phyloP scores from a whole-genome alignment of 2,113 vertebrate genomes.

The Terrapene triunguis region DNA sequence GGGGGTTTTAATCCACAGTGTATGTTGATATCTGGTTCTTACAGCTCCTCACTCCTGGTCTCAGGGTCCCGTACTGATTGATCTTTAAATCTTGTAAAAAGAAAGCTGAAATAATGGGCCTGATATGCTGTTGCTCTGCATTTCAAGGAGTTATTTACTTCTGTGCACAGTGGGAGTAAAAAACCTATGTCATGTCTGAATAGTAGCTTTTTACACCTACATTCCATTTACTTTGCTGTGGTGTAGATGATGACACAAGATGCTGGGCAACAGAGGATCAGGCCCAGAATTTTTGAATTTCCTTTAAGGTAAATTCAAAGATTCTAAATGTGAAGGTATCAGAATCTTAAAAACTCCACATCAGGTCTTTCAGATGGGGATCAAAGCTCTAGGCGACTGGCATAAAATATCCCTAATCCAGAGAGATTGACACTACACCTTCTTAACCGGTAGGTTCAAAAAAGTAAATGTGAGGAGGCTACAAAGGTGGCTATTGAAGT shows the following conservation, averaged over 20 bases:
- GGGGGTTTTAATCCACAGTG: background rate
- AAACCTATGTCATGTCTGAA: background rate
- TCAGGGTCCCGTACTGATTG: background rate
- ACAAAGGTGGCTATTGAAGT: conserved; percentile 83
- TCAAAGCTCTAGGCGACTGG: background rate
- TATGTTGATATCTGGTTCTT: background rate
- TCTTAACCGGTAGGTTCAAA: background rate
- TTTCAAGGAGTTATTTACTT: background rate
- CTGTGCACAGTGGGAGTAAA: background rate
- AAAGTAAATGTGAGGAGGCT: conserved; percentile 59
- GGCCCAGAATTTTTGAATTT: background rate
- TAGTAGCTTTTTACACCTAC: background rate
- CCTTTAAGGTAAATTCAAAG: background rate
- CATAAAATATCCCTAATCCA: background rate
- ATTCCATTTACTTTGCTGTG: background rate
- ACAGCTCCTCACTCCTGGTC: background rate
- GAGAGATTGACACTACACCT: background rate
- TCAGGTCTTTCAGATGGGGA: background rate
- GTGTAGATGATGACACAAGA: background rate
- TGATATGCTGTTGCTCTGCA: background rate
- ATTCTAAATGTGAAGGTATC: background rate
- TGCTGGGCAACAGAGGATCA: background rate
- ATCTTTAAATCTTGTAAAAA: background rate
- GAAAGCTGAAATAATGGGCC: background rate
- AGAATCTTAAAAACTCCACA: background rate